A percentile compares a stretch with the other conserved stretches of the same genome.
These are phyloP conservation scores for Orchesella cincta DNA, from an alignment of 1,140 invertebrate genomes.

Conservation along the genomic window DNA sequence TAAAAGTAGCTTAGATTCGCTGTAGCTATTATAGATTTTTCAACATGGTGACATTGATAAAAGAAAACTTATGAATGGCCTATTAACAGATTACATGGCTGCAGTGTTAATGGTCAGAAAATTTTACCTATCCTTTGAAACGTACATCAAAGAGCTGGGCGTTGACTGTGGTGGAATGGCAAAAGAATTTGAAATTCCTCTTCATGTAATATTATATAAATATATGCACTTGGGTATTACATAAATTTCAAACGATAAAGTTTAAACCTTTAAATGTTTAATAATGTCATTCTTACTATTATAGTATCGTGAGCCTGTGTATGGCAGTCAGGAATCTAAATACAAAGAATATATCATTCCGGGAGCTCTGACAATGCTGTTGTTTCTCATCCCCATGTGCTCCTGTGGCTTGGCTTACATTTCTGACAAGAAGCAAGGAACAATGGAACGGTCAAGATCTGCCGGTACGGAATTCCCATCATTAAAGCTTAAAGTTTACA, in stretches of 20 bases:
- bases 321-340: not conserved
- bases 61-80: not conserved
- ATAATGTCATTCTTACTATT: not conserved
- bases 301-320: constrained; percentile 8
- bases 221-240: not conserved
- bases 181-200: constrained; percentile 1
- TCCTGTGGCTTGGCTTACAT: constrained; percentile 5
- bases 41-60: not conserved
- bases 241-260: not conserved
- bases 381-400: constrained; percentile 10
- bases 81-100: constrained; percentile 5
- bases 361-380: constrained; percentile 6
- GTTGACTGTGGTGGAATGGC: not conserved
- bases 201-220: constrained; percentile 7
- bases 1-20: too few species aligned
- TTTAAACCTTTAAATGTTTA: not conserved
- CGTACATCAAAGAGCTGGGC: constrained; percentile 4
- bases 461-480: not conserved
- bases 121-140: constrained; percentile 8
- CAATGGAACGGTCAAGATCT: constrained; percentile 2
- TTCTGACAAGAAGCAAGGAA: constrained; percentile 16
- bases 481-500: not conserved
- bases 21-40: too few species aligned
- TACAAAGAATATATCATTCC: constrained; percentile 21
- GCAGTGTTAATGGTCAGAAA: constrained; percentile 13